Evolutionary conservation across 1,140 invertebrate species (phyloP), one percentile per base, ranked within the genome.

Genomic region (Drosophila sp.): DNA sequence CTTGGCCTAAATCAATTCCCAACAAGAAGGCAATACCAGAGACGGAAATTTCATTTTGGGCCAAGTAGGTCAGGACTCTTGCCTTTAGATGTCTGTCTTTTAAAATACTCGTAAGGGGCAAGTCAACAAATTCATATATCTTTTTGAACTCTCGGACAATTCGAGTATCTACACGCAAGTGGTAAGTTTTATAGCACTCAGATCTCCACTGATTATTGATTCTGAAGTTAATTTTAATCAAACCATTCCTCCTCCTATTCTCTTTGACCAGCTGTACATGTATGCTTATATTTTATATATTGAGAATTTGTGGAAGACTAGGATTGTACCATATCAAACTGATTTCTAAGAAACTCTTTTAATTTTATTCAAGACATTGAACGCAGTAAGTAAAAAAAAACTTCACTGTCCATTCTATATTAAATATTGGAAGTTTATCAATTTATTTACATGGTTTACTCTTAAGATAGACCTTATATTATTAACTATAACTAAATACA

Each of bases 61-160:
- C 40, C 4, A 9, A 58, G 62, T 72, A 66, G 70, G 61, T 45
- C 11, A 21, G 13, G 32, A 4, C 7, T 11, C 59, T 41, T 48
- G 43, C 58, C 48, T 48, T 58, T 79, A 78, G 78, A 82, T 78
- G 80, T 54, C 75, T 71, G 46, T 46, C 62, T 48, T 40, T 72
- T 58, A 63, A 36, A 72, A 34, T 41, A 64, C 18, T 58, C 48
- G 32, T 45, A 43, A 66, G 43, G 43, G 11, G 25, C 27, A 67
- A 75, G 46, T 69, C 56, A 53, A 54, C 40, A 72, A 36, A 45
- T 78, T 83, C 64, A 63, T 86, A 36, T 51, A 50, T 81, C 5
- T 25, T 79, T 79, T 50, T 65, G 81, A 71, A 36, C 57, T 43
- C 45, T 27, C 46, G 78, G 46, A 59, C 45, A 64, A 78, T 67